Base-by-base conservation (phyloP, 1,140 invertebrate species). In the Tetraneura akinire region DNA sequence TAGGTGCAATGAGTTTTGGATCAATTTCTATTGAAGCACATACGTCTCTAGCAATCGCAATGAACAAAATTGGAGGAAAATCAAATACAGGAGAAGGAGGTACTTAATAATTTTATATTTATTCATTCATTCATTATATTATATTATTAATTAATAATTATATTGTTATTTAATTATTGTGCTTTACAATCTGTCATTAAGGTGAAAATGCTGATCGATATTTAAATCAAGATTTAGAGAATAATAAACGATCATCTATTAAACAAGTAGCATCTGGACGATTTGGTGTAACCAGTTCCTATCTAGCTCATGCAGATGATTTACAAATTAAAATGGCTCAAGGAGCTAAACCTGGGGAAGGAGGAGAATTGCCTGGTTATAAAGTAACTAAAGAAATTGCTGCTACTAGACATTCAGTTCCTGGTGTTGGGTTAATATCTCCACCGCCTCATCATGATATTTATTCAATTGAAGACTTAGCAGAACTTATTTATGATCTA, bases 401-500 rank as follows among this genome's bases (percentile, higher is more conserved):
- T 9, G 90, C 91, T 80, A 98, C 96, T 1, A 90, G 98, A 70
- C 96, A 98, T 86, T 98, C 96, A 0, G 96, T 99, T 3, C 89
- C 97, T 9, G 96, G 96, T 10, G 98, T 99, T n/a, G 98, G 98
- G 71, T 87, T 99, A 1, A 99, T 99, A 84, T 98, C 96, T 1
- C 98, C 98, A 47, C 97, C 98, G 9, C 98, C 98, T 9, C 98
- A 99, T 88, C 98, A 99, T 86, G 97, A 99, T 85, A 99, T 99
- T 86, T 99, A 99, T 87, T 98, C 96, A 49, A 99, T 99, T 84
- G 98, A 99, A 87, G 98, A 99, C 89, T 88, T 99, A 83, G 96
- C 97, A 1, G 96, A 99, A 88, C 88, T 99, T 51, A 99, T 99
- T 84, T 99, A 98, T 85, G 98, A 99, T 87, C 88, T 99, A 62